Percentiles rank a stretch among this genome's conserved stretches.
Conservation (phyloP, 2,113 vertebrate species). For the Syngnathus scovelli region DNA sequence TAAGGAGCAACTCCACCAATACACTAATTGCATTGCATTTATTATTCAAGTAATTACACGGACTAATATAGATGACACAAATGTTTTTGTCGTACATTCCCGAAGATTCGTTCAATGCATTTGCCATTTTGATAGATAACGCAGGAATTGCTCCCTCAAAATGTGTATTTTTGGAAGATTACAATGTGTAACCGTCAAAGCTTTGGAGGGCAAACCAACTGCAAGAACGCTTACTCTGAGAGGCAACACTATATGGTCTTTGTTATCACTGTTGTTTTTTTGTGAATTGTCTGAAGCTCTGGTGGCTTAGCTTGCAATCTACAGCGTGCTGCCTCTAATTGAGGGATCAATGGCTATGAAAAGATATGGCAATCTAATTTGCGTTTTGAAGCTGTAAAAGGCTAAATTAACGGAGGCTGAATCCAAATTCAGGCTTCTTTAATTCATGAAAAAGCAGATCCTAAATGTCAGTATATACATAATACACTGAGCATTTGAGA, state of each 20-base stretch:
- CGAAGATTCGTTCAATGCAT: neutral
- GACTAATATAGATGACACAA: neutral
- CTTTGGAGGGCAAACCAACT: slow-evolving; percentile 43
- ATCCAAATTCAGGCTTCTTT: slow-evolving; percentile 22
- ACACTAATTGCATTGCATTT: slow-evolving; percentile 1
- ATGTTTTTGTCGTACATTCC: neutral
- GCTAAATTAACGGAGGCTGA: slow-evolving; percentile 44
- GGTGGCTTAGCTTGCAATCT: slow-evolving; percentile 28
- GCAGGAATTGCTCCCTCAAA: neutral
- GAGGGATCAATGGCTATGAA: slow-evolving; percentile 51
- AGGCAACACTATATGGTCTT: neutral
- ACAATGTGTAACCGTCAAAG: slow-evolving; percentile 47
- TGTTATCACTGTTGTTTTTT: neutral
- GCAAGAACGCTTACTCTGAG: slow-evolving; percentile 38
- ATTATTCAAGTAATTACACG: slow-evolving; percentile 22
- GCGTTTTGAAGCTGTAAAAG: slow-evolving; percentile 42
- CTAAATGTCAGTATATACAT: slow-evolving; percentile 27
- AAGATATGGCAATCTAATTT: slow-evolving; percentile 49
- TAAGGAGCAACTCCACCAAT: slow-evolving; percentile 9
- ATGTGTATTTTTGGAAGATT: slow-evolving; percentile 25
- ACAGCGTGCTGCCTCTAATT: slow-evolving; percentile 30
- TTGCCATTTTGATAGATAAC: neutral
- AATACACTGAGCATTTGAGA: neutral
- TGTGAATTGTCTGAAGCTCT: slow-evolving; percentile 22
- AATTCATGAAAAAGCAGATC: slow-evolving; percentile 34